Conservation (phyloP, 2,797 vertebrate genomes). For the Cyclura pinguis region DNA sequence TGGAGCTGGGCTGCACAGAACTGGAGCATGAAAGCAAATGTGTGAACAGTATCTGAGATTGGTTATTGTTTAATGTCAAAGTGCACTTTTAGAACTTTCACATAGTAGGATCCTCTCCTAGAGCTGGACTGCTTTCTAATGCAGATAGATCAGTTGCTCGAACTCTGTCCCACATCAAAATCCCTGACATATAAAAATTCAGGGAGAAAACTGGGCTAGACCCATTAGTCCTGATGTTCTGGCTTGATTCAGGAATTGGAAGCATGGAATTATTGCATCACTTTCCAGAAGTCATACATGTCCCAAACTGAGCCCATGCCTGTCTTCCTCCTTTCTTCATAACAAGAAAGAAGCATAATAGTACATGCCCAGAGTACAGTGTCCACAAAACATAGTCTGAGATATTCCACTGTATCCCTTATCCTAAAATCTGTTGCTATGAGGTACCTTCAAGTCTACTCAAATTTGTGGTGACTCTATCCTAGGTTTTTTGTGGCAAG, state of each 20-base stretch:
- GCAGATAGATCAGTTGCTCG: neutral
- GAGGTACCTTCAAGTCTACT: no score
- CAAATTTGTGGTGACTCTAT: no score
- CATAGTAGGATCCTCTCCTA: neutral
- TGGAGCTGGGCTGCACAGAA: slow-evolving; percentile 32
- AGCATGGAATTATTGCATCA: neutral
- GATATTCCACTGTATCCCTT: no score
- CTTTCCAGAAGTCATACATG: neutral
- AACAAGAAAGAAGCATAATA: neutral
- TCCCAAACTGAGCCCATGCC: neutral
- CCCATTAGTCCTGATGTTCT: neutral
- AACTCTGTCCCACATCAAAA: neutral
- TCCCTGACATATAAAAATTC: neutral
- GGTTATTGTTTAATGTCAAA: slow-evolving; percentile 24
- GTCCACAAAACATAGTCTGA: neutral
- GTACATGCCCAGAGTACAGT: neutral
- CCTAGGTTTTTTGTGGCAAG: no score
- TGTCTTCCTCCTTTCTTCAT: neutral
- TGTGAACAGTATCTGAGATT: neutral
- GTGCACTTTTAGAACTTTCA: neutral
- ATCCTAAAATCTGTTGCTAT: no score
- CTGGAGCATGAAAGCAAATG: neutral
- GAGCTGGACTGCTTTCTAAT: neutral
- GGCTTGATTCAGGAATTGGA: neutral
- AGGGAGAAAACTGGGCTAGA: neutral